Percentiles rank a stretch among this genome's conserved stretches.
Evolutionary conservation across 2,797 vertebrate genomes (phyloP).

Genomic region (Scomberomorus guttatus): DNA sequence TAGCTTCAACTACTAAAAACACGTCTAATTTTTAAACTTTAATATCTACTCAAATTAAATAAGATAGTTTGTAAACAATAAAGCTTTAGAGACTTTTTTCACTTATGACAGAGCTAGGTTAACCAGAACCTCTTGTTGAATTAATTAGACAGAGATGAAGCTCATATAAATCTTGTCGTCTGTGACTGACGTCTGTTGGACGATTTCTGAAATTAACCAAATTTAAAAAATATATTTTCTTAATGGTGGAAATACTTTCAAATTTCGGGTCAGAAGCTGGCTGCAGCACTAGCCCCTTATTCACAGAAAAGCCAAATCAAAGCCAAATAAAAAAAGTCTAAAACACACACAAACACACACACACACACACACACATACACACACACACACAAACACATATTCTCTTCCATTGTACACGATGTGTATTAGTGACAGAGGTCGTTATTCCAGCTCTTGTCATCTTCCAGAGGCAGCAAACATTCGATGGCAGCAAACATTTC

Average conservation of each 20-base stretch:
- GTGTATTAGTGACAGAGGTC: conserved; percentile 79
- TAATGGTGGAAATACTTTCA: background rate
- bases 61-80: background rate
- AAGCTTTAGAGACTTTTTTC: background rate
- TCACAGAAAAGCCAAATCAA: background rate
- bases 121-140: too few relatives aligned
- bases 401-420: conserved; percentile 57
- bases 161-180: too few relatives aligned
- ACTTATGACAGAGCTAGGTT: background rate
- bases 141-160: too few relatives aligned
- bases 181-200: background rate
- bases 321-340: conserved; percentile 5
- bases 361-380: conserved; percentile 22
- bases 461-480: conserved; percentile 70
- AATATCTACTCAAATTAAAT: background rate
- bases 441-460: conserved; percentile 73
- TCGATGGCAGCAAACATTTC: conserved; percentile 70
- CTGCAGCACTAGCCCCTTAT: background rate
- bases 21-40: background rate
- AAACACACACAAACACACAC: background rate
- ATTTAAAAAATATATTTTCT: background rate
- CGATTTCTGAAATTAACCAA: background rate
- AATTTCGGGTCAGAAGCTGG: background rate
- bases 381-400: conserved; percentile 29
- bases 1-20: background rate